Base-by-base conservation (phyloP, 2,888 invertebrate species). In the Graphium colonna region DNA sequence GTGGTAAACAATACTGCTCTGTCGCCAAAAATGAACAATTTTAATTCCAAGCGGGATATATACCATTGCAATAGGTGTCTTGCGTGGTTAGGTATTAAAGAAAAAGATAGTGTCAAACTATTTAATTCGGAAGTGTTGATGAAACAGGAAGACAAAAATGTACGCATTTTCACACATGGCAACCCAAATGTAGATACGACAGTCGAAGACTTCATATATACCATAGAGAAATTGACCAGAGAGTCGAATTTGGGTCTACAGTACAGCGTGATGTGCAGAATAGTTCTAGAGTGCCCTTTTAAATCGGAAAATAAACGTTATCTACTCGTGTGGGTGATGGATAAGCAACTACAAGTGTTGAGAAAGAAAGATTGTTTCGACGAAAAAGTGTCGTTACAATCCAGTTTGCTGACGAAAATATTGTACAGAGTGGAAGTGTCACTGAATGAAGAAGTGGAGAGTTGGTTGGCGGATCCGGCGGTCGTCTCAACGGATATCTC, bases 271-370 rank as follows among this genome's bases (percentile, higher is more conserved):
- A 84, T 91, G 71, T 85, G 91, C 63, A 92, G 91, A 75, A 75
- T 93, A 36, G 74, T 92, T 21, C 67, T 93, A 28, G 87, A 85
- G 72, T 91, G 90, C 7, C n/a, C n/a, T 5, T 36, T 36, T n/a
- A 10, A 7, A 7, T 4, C n/a, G 4, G n/a, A 71, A 13, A 79
- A 83, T 31, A 89, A 78, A 50, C 89, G 92, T 61, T 91, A 86
- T 68, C 58, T 93, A 18, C 72, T 93, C 1, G 73, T 93, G 41
- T 93, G 92, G 92, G 77, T 93, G 1, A 86, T 93, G 74, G 93
- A 93, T 64, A 92, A 91, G 63, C 87, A 91, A 55, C 72, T 93
- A 10, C 84, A 91, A 68, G 79, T 93, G 10, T 67, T 91, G 10
- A 76, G 78, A 55, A 79, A 80, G 42, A 74, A 56, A 36, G 70